Conservation (phyloP, 1,140 invertebrate species). For the Phocides pigmalion region DNA sequence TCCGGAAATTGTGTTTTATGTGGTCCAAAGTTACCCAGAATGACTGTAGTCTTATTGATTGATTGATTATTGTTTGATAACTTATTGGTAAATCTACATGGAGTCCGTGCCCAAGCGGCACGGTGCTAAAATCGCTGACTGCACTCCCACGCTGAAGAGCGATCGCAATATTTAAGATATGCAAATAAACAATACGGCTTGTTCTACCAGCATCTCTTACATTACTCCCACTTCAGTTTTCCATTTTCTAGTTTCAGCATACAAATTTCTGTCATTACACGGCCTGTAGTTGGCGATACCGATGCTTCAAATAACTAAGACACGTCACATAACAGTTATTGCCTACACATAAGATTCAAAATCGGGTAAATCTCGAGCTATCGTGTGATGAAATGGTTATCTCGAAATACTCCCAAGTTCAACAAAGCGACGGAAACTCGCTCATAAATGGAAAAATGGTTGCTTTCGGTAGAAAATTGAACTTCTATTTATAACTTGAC, state of each 20-base stretch:
- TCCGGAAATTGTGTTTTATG: too few species aligned
- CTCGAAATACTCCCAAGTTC: conserved; percentile 9
- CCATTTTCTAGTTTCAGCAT: conserved; percentile 3
- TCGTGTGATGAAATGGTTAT: neutral
- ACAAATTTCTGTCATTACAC: neutral
- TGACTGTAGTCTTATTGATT: too few species aligned
- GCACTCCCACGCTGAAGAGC: too few species aligned
- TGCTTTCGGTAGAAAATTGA: conserved; percentile 3
- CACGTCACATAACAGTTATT: neutral
- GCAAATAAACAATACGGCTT: neutral
- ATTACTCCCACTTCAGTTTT: neutral
- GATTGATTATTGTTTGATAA: too few species aligned
- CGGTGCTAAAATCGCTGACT: too few species aligned
- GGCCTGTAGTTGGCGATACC: neutral
- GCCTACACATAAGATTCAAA: neutral
- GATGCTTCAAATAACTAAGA: neutral
- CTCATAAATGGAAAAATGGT: conserved; percentile 19
- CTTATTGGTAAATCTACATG: too few species aligned
- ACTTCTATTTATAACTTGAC: conserved; percentile 5
- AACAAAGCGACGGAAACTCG: conserved; percentile 15
- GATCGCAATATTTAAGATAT: too few species aligned
- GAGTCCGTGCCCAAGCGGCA: too few species aligned
- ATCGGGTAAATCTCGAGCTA: neutral
- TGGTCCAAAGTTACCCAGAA: too few species aligned
- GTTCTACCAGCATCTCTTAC: neutral